phyloP scores from a whole-genome alignment of 2,113 vertebrate species.

The Phaethornis superciliosus region DNA sequence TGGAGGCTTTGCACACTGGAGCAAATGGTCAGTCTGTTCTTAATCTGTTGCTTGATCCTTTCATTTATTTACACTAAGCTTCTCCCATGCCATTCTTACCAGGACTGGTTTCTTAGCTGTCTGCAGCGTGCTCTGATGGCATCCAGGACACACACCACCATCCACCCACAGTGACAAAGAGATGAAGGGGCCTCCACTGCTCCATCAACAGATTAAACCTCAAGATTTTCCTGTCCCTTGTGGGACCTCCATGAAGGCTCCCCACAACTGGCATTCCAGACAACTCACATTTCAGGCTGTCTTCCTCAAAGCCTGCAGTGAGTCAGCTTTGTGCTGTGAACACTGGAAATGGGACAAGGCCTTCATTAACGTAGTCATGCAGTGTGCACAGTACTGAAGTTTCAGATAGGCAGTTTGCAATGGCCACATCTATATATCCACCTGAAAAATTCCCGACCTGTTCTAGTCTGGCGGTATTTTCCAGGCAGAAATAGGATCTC shows the following conservation, averaged over 20 bases:
- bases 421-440: neutral
- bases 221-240: neutral
- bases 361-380: neutral
- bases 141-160: neutral
- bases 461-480: neutral
- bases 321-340: neutral
- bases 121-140: neutral
- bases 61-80: neutral
- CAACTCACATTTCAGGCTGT: neutral
- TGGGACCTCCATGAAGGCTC: neutral
- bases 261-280: neutral
- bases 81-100: neutral
- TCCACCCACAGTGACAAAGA: neutral
- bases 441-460: neutral
- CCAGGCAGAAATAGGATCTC: neutral
- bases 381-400: neutral
- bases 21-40: neutral
- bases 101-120: neutral
- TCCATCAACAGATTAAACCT: neutral
- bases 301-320: neutral
- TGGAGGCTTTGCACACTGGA: neutral
- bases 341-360: neutral
- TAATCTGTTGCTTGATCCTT: neutral
- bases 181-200: neutral
- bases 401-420: neutral